These are phyloP conservation scores for Synanthedon myopaeformis DNA, from an alignment of 2,888 invertebrate genomes.

Conservation along the genomic window DNA sequence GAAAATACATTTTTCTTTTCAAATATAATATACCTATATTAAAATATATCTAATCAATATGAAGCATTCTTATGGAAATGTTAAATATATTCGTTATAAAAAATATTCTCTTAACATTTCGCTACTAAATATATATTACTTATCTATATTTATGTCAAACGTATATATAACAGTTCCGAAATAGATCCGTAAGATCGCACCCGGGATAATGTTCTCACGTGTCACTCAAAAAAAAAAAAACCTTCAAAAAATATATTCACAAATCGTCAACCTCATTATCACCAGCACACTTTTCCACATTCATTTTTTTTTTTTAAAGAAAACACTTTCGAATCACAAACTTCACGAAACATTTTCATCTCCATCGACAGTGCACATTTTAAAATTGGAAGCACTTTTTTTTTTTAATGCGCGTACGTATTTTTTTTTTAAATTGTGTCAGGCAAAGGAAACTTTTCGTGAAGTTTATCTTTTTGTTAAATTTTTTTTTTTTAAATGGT, in stretches of 20 bases:
- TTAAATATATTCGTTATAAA: too few relatives aligned
- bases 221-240: slow-evolving; percentile 1
- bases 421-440: neutral
- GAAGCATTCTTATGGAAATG: too few relatives aligned
- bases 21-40: too few relatives aligned
- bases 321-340: slow-evolving; percentile 4
- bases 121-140: too few relatives aligned
- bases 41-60: too few relatives aligned
- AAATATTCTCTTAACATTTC: too few relatives aligned
- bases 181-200: neutral
- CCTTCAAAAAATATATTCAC: slow-evolving; percentile 4
- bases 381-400: slow-evolving; percentile 3
- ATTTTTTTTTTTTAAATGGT: slow-evolving; percentile 14
- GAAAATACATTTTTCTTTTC: too few relatives aligned
- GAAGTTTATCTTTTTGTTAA: slow-evolving; percentile 7
- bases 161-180: too few relatives aligned
- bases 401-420: neutral
- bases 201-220: neutral
- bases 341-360: slow-evolving; percentile 10
- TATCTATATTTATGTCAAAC: too few relatives aligned
- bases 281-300: neutral
- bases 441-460: slow-evolving; percentile 3
- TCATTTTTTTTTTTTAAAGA: neutral
- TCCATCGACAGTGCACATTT: slow-evolving; percentile 12
- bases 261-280: slow-evolving; percentile 1